These are phyloP conservation scores for Murina feae DNA, from an alignment of 2,113 vertebrate genomes.

Conservation along the genomic window DNA sequence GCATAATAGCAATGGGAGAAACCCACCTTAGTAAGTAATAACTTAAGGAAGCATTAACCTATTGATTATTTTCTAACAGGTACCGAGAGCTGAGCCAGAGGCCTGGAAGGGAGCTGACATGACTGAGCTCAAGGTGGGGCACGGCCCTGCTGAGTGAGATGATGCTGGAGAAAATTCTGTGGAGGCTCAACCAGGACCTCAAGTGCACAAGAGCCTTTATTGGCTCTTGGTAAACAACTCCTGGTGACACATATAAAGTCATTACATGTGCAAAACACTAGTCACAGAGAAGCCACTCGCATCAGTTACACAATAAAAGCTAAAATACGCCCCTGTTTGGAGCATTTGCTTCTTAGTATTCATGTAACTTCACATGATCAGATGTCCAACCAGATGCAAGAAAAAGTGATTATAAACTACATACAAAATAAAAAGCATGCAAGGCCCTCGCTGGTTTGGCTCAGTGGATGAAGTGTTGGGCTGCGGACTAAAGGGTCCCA, in stretches of 20 bases:
- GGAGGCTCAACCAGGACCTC: not conserved
- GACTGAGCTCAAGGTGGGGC: not conserved
- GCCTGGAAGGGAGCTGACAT: not conserved
- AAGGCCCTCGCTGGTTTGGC: too few relatives aligned
- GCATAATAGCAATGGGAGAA: not conserved
- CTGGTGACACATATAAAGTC: not conserved
- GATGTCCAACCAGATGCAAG: not conserved
- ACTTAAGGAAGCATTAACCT: constrained; percentile 26
- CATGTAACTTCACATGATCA: not conserved
- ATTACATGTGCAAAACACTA: not conserved
- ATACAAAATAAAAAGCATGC: not conserved
- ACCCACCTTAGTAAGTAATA: constrained; percentile 44
- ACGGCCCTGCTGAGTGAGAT: not conserved
- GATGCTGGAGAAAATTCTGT: not conserved
- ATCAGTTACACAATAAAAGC: not conserved
- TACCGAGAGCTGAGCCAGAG: not conserved
- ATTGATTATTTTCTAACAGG: constrained; percentile 12
- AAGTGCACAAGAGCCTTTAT: not conserved
- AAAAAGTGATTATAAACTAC: not conserved
- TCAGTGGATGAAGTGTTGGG: too few relatives aligned
- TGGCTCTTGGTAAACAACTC: not conserved
- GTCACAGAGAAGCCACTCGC: not conserved
- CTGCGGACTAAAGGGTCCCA: too few relatives aligned
- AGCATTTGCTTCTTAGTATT: not conserved
- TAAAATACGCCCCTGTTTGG: not conserved